Conservation (phyloP, 2,797 vertebrate genomes). For the Tapirus indicus region DNA sequence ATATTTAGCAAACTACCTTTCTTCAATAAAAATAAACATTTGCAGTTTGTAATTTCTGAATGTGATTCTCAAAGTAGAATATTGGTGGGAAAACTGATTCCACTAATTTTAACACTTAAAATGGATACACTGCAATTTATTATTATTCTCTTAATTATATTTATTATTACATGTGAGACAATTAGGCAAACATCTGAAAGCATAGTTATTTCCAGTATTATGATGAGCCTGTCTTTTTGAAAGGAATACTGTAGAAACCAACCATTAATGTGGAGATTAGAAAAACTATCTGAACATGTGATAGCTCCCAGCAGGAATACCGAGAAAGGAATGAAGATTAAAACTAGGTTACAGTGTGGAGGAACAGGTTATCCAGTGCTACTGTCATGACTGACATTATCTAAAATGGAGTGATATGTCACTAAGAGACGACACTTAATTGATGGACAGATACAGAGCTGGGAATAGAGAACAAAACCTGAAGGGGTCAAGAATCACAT, state of each 20-base stretch:
- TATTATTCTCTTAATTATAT: conserved; percentile 60
- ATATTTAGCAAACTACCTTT: conserved; percentile 63
- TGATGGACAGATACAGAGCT: neutral
- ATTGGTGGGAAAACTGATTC: conserved; percentile 57
- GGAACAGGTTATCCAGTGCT: neutral
- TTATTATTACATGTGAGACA: conserved; percentile 64
- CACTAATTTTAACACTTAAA: conserved; percentile 63
- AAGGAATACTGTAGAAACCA: conserved; percentile 58
- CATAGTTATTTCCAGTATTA: conserved; percentile 54
- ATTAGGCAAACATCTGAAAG: conserved; percentile 66
- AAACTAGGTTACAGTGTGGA: conserved; percentile 13
- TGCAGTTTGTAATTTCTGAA: conserved; percentile 66
- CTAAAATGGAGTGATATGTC: conserved; percentile 31
- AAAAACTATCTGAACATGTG: conserved; percentile 54
- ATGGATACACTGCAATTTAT: conserved; percentile 46
- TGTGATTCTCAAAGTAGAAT: conserved; percentile 52
- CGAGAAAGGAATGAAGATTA: conserved; percentile 39
- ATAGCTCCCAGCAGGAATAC: conserved; percentile 42
- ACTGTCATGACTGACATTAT: neutral
- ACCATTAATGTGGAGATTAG: neutral
- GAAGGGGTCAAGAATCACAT: conserved; percentile 1
- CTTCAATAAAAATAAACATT: conserved; percentile 69
- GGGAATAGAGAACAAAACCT: neutral
- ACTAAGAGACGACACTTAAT: conserved; percentile 14
- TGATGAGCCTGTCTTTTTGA: conserved; percentile 57